phyloP scores from a whole-genome alignment of 2,888 invertebrate genomes.

The Chirona hameri region DNA sequence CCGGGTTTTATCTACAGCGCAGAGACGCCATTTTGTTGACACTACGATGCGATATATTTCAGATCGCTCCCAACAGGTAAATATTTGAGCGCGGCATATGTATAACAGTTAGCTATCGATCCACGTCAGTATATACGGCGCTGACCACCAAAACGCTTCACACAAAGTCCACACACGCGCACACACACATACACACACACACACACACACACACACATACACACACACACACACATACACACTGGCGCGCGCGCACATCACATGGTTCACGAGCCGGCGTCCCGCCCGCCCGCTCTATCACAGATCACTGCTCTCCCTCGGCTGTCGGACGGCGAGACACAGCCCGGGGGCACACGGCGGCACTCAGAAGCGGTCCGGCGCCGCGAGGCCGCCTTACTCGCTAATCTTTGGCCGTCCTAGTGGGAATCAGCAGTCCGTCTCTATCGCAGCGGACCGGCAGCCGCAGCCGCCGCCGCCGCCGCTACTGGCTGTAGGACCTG shows the following conservation, averaged over 20 bases:
- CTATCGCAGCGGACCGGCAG: not conserved
- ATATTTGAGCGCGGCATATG: not conserved
- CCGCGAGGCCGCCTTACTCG: not conserved
- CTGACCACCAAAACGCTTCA: not conserved
- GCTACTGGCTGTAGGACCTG: no score
- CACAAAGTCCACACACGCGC: not conserved
- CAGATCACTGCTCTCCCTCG: no score
- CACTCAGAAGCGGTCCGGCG: no score
- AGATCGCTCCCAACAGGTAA: not conserved
- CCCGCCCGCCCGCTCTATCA: no score
- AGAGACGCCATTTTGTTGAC: no score
- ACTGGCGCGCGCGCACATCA: not conserved
- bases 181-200: no score
- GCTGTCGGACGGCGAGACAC: no score
- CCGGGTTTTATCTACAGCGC: no score
- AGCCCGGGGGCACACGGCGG: no score
- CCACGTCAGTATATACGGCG: not conserved
- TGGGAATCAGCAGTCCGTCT: not conserved
- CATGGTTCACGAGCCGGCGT: no score
- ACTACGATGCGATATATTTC: not conserved
- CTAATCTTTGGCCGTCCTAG: conserved; percentile 23
- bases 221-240: not conserved
- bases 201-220: not conserved
- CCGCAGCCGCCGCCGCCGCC: no score
- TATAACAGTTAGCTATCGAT: not conserved